phyloP scores from a whole-genome alignment of 2,797 vertebrate genomes.

The Rhincodon typus region DNA sequence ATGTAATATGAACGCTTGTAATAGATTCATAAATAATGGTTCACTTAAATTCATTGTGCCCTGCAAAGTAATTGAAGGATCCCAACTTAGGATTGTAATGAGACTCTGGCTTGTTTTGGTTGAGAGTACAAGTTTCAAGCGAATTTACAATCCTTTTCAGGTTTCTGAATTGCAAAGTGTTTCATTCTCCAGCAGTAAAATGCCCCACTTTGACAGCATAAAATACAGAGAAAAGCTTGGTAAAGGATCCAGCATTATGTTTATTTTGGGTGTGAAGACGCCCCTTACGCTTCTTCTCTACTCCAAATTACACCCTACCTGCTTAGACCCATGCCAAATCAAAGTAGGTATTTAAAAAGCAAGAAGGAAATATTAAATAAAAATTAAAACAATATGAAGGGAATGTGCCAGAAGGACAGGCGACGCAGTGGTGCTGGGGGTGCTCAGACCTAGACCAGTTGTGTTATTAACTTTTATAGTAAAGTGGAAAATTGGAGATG shows the following conservation, averaged over 20 bases:
- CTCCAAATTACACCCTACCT: background rate
- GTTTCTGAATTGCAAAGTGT: background rate
- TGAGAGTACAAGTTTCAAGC: background rate
- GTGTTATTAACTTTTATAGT: constrained; percentile 24
- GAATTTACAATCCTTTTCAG: background rate
- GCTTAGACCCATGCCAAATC: background rate
- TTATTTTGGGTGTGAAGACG: background rate
- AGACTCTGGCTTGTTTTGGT: background rate
- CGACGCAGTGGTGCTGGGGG: constrained; percentile 3
- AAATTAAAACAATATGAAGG: constrained; percentile 19
- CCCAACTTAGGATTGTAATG: background rate
- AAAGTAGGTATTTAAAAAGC: background rate
- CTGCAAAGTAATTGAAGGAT: background rate
- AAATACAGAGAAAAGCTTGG: background rate
- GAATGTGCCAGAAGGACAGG: background rate
- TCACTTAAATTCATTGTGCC: background rate
- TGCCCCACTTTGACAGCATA: background rate
- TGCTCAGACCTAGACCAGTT: background rate
- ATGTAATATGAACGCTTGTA: background rate
- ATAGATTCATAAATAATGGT: background rate
- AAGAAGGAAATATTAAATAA: background rate
- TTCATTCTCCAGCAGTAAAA: background rate
- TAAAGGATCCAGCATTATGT: background rate
- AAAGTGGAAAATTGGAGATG: background rate
- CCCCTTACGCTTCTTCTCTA: background rate